Base-by-base conservation (phyloP, 2,888 invertebrate species). In the Megamerina dolium region DNA sequence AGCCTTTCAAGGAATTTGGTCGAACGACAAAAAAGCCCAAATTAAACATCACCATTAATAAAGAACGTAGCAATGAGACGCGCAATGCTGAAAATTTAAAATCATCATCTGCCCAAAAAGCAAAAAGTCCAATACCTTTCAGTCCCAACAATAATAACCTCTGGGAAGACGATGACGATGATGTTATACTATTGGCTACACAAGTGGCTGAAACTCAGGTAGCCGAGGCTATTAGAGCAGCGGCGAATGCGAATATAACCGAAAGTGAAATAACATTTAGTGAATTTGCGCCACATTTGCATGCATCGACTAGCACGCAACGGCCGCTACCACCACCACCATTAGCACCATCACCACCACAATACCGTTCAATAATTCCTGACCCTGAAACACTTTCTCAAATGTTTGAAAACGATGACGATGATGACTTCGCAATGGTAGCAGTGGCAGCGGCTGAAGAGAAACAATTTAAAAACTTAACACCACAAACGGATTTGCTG, bases 111-210 rank as follows among this genome's bases (percentile, higher is more conserved):
- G 26, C 37, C 5, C 8, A 3, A 5, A 5, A 10, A 4, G 18
- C 32, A 3, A 14, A 32, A 26, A 38, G 42, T 35, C 37, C 32
- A 12, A 34, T 32, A 38, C 21, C 48, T 36, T 21, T 38, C 30
- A 41, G 44, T 31, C 14, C 41, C 12, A 52, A 45, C 16, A 49
- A 42, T 3, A 49, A 53, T 8, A 59, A 63, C 27, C 60, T 66
- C 10, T 69, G 68, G 67, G 66, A 57, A 33, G 66, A 63, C 39
- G 68, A 69, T n/a, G 68, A 69, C 37, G 69, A 69, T 37, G 68
- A 69, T 43, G 62, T 62, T 6, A 62, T 69, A 13, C 44, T 69
- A 13, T 43, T 68, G 48, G 69, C 69, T 30, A 66, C 69, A 1
- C 69, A 69, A 53, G 56, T 58, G 20, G 64, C 63, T 13, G 69